A percentile compares a stretch with the other conserved stretches of the same genome.
phyloP scores from a whole-genome alignment of 2,888 invertebrate species.

The Watsonalla cultraria region DNA sequence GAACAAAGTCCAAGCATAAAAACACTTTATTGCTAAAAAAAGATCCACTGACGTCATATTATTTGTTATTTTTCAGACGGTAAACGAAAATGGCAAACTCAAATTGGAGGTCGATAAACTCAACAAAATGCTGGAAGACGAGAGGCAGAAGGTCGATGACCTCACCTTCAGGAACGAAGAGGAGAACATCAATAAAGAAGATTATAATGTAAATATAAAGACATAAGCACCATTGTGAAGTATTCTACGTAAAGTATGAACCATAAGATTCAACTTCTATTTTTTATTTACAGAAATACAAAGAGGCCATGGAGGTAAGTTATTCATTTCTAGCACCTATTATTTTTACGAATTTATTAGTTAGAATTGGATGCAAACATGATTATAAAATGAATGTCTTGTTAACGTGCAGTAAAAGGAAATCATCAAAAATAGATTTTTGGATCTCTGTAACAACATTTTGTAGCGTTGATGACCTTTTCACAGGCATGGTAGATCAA shows the following conservation, averaged over 20 bases:
- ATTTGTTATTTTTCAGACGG: conserved; percentile 38
- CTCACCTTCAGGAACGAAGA: conserved; percentile 95
- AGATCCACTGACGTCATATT: background rate
- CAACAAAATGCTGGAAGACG: conserved; percentile 84
- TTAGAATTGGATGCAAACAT: no score
- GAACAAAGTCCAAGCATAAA: no score
- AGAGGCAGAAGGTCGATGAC: conserved; percentile 91
- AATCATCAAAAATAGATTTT: no score
- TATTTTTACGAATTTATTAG: no score
- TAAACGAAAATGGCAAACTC: conserved; percentile 77
- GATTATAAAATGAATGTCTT: no score
- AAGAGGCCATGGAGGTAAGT: conserved; percentile 70
- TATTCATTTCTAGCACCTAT: background rate
- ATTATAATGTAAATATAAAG: conserved; percentile 86
- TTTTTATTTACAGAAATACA: conserved; percentile 65
- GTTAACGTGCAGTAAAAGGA: no score
- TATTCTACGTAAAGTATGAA: background rate
- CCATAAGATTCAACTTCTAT: conserved; percentile 4
- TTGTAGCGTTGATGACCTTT: no score
- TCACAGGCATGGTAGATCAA: no score
- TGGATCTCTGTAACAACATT: no score
- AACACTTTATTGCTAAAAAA: no score
- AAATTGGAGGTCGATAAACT: conserved; percentile 78
- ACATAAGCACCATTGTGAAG: background rate
- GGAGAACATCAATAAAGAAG: conserved; percentile 92